phyloP scores from a whole-genome alignment of 2,113 vertebrate genomes.

The Oryzias woworae region DNA sequence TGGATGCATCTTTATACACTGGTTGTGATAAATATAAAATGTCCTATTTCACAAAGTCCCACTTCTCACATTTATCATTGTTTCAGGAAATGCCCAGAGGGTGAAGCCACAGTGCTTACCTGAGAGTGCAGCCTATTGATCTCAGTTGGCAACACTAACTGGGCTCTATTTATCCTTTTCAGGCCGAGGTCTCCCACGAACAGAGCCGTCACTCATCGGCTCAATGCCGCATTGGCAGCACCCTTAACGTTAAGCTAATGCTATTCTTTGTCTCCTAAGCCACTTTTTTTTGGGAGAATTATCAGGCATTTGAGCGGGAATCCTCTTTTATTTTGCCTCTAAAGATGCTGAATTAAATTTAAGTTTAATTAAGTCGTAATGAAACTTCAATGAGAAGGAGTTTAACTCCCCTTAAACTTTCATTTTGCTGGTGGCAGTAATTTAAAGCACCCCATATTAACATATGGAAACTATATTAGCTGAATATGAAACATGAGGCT shows the following conservation, averaged over 20 bases:
- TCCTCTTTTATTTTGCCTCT: conserved; percentile 43
- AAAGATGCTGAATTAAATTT: conserved; percentile 62
- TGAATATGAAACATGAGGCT: not conserved
- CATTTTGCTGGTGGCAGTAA: conserved; percentile 31
- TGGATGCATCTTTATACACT: too few relatives aligned
- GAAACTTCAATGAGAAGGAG: conserved; percentile 50
- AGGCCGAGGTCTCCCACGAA: conserved; percentile 60
- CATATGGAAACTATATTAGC: conserved; percentile 7
- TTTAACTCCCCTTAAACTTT: conserved; percentile 43
- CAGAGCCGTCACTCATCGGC: conserved; percentile 67
- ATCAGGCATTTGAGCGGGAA: conserved; percentile 15
- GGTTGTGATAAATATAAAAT: conserved; percentile 66
- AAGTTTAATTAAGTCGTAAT: conserved; percentile 67
- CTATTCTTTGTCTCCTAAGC: conserved; percentile 58
- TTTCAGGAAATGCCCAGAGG: conserved; percentile 60
- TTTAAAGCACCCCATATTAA: conserved; percentile 34
- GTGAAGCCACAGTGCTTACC: conserved; percentile 59
- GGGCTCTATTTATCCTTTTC: conserved; percentile 65
- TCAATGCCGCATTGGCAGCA: conserved; percentile 41
- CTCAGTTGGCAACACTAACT: conserved; percentile 61
- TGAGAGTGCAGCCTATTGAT: conserved; percentile 69
- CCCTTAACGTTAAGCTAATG: conserved; percentile 66
- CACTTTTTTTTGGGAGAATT: conserved; percentile 41
- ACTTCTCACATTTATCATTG: conserved; percentile 57
- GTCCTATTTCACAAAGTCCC: conserved; percentile 55